phyloP scores from a whole-genome alignment of 1,140 invertebrate species.

The Chrysopa pallens region DNA sequence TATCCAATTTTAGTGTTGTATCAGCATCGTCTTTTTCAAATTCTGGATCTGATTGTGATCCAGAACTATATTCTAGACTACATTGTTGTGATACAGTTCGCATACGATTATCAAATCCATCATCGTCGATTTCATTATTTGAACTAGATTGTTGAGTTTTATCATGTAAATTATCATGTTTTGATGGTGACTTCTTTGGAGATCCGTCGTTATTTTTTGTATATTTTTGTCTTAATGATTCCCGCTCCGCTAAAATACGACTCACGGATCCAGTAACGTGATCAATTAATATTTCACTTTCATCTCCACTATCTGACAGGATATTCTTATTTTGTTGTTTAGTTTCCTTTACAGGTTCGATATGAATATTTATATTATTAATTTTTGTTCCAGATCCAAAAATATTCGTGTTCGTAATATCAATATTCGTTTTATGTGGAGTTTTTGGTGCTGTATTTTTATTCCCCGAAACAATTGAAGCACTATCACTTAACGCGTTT shows the following conservation, averaged over 20 bases:
- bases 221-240: constrained; percentile 3
- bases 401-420: constrained; percentile 31
- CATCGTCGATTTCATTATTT: no score
- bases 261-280: constrained; percentile 7
- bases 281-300: constrained; percentile 21
- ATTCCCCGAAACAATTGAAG: constrained; percentile 29
- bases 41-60: constrained; percentile 48
- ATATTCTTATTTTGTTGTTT: constrained; percentile 35
- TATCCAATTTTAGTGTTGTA: no score
- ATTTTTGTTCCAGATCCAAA: constrained; percentile 49
- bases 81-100: constrained; percentile 35
- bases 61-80: constrained; percentile 52
- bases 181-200: not conserved
- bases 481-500: constrained; percentile 32
- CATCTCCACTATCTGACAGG: constrained; percentile 33
- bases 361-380: constrained; percentile 60
- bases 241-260: not conserved
- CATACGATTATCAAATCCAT: constrained; percentile 12
- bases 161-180: no score
- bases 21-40: constrained; percentile 20
- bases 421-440: not conserved
- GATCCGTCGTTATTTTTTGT: constrained; percentile 16
- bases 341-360: constrained; percentile 30
- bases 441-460: constrained; percentile 33
- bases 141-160: no score